Conservation (phyloP, 2,113 vertebrate species). For the Phylloscopus trochiloides region DNA sequence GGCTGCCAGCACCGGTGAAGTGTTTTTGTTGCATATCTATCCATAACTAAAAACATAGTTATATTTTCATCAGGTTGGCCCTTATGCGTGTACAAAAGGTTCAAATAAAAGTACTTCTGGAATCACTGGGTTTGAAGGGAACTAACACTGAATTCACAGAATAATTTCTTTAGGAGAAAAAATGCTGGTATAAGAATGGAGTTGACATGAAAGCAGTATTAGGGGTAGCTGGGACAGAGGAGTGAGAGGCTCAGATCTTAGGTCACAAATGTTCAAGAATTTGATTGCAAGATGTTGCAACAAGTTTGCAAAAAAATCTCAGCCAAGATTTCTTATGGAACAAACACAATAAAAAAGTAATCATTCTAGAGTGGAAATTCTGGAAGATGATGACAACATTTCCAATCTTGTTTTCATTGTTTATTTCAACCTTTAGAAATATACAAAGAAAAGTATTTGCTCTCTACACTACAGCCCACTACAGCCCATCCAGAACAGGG, state of each 20-base stretch:
- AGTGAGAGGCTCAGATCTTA: neutral
- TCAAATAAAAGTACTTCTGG: neutral
- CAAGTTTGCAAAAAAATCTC: neutral
- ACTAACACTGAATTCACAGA: neutral
- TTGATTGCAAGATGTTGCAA: neutral
- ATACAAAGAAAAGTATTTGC: neutral
- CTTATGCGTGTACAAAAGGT: neutral
- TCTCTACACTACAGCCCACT: neutral
- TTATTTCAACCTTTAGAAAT: neutral
- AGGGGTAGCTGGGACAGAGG: neutral
- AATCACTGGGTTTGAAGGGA: neutral
- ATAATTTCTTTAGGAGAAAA: neutral
- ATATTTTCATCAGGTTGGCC: neutral
- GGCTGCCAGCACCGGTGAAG: neutral
- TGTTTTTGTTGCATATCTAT: neutral
- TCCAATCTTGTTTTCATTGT: neutral
- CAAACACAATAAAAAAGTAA: neutral
- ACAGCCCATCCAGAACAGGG: neutral
- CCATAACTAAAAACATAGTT: neutral
- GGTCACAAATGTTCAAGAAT: neutral
- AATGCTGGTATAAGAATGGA: neutral
- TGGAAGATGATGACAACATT: neutral
- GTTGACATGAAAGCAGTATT: neutral
- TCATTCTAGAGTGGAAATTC: neutral
- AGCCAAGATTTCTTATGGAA: neutral